Evolutionary conservation across 2,888 invertebrate genomes (phyloP), one percentile per base, ranked within the genome.

Genomic region (Macaria liturata): DNA sequence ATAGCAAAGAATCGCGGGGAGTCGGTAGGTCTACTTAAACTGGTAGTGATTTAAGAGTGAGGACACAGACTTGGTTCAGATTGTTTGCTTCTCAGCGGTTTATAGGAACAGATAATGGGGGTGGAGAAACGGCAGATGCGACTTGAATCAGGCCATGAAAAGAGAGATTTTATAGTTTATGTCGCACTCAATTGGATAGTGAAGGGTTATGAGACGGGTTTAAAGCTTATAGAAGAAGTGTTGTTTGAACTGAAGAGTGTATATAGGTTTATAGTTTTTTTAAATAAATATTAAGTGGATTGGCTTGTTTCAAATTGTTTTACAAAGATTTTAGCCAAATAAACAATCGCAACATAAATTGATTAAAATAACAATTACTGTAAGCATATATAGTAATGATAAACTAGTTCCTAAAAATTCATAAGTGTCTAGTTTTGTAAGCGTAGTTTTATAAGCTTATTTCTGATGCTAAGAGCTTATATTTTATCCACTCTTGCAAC

Each of bases 1-100:
- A 49, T 6, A 56, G 64, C 51, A 32, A 54, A 59, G 58, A 63
- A 45, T 50, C 44, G 57, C 71, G 6, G 65, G 61, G 57, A 57
- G 63, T 46, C 46, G 51, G 69, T 3, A 64, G 81, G 45, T 78
- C 80, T 66, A 49, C 52, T 56, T 74, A 67, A 49, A 62, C 54
- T 77, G 81, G 83, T 72, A 59, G 68, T 72, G 75, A 78, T 78
- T 80, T 80, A 69, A 74, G 72, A 78, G 76, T 75, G 75, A 81
- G 76, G 79, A 83, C 80, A 75, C 70, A 74, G 72, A 72, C 74
- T 80, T 66, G 68, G 70, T 75, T 74, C 78, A 81, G 84, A 88
- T 84, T 88, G 85, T 86, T 85, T 84, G 81, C 78, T 75, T 81
- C 79, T 77, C 79, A 78, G 78, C 76, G 82, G 85, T 87, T 88